These are phyloP conservation scores for Branchinecta lynchi DNA, from an alignment of 1,140 invertebrate species.

Conservation along the genomic window DNA sequence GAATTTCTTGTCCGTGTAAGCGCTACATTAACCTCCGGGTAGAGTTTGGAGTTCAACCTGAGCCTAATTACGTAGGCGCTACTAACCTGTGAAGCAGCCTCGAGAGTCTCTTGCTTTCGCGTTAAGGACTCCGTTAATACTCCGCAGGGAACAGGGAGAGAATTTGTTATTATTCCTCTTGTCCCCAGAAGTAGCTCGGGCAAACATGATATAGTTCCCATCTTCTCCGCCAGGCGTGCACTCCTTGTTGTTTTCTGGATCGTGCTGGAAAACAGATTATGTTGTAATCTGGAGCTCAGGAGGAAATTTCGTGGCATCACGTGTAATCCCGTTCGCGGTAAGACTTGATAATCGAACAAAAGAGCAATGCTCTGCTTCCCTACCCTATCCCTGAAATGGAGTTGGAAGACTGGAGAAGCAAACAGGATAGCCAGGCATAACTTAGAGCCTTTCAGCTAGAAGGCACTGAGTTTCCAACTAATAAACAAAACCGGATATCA, in stretches of 20 bases:
- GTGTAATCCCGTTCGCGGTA: too few relatives aligned
- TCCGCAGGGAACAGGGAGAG: constrained; percentile 74
- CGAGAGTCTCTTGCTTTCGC: constrained; percentile 72
- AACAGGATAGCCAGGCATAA: too few relatives aligned
- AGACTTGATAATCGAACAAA: too few relatives aligned
- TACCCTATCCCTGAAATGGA: too few relatives aligned
- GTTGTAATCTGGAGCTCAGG: constrained; percentile 12
- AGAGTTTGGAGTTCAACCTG: too few relatives aligned
- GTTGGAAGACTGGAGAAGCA: too few relatives aligned
- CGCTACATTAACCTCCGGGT: too few relatives aligned
- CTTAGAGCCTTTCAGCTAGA: too few relatives aligned
- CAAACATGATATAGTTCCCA: constrained; percentile 98
- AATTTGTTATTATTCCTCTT: constrained; percentile 93
- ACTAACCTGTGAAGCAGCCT: constrained; percentile 75
- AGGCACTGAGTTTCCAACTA: too few relatives aligned
- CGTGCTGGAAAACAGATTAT: constrained; percentile 52
- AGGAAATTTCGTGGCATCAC: constrained; percentile 1
- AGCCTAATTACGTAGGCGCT: constrained; percentile 15
- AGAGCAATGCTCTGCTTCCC: too few relatives aligned
- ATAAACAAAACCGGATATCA: too few relatives aligned
- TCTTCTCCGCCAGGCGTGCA: constrained; percentile 74
- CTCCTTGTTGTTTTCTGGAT: constrained; percentile 57
- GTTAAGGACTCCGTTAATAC: constrained; percentile 87
- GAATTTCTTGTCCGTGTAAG: too few relatives aligned
- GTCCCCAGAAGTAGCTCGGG: constrained; percentile 85